Evolutionary conservation across 2,888 invertebrate species (phyloP), one percentile per base, ranked within the genome.

Genomic region (Metellina segmentata): DNA sequence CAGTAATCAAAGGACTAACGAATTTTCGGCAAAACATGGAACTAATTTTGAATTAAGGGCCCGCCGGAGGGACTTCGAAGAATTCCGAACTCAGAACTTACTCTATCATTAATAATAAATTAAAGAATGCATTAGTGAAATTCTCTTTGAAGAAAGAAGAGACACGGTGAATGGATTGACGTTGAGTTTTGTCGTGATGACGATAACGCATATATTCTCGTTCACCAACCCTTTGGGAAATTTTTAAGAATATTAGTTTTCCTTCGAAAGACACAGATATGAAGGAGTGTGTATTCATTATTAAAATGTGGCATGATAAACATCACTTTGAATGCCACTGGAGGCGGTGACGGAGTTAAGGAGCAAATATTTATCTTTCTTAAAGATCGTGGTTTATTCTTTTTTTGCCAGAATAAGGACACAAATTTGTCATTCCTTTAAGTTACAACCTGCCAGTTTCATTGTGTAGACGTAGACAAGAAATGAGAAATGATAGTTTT

Each of bases 41-140:
- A 79, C 61, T 79, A 79, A 79, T 79, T 79, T 61, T 16, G 77
- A 69, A 79, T 61, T 7, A 16, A 13, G 61, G 53, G 34, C 19
- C 61, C 34, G 61, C 61, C 79, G 20, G 19, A 34, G 79, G 61
- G 79, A 61, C 79, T 61, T 61, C 16, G n/a, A 51, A 83, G 52
- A 83, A 72, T 83, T 51, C 71, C 48, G 74, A 34, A 74, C 51
- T n/a, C 19, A 20, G 83, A 69, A 83, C 83, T 52, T 83, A 52
- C 71, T 79, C 79, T 53, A 87, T 79, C 79, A 79, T 87, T 79
- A 87, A 87, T 87, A 79, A 87, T 87, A 72, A 87, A 87, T 87
- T 87, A 87, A 71, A 87, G 79, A 71, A 87, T 71, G 72, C 87
- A 87, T 87, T 87, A 87, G 87, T 72, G 34, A 71, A 72, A 85